Base-by-base conservation (phyloP, 2,888 invertebrate species). In the Eupelmus urozonus region DNA sequence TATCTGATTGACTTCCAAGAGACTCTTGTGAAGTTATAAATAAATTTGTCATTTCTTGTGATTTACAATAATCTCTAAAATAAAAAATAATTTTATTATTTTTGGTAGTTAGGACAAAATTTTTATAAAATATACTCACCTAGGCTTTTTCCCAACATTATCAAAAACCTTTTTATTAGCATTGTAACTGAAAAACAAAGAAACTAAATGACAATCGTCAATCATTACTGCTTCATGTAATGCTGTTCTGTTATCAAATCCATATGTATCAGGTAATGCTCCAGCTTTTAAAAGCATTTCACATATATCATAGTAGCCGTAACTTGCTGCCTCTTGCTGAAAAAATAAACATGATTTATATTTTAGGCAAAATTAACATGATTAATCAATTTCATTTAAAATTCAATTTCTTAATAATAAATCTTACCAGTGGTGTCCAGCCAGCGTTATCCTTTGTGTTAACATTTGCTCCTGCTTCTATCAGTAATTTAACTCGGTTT, bases 391-490 rank as follows among this genome's bases (percentile, higher is more conserved):
- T 40, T n/a, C n/a, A n/a, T n/a, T n/a, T n/a, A n/a, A n/a, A n/a
- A 27, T 27, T 25, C 4, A 9, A 2, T 27, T 27, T 57, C 7
- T 18, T 5, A 13, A 27, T 62, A 49, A 20, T 55, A 2, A 49
- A 53, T 27, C 3, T 85, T 87, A 91, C 92, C 89, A 95, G 84
- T 0, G 94, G 94, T 7, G 94, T 94, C 94, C 95, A 95, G 0
- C 93, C 93, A 11, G 94, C 94, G 83, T 94, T 90, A 82, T 95
- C 95, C 86, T 93, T 92, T 2, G 93, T 93, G 84, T 94, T 94
- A 0, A 93, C 91, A 85, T 92, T 92, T 0, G 93, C 93, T n/a
- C 94, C 94, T 63, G 87, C 87, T 29, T 90, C 87, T n/a, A 95
- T 87, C 23, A 94, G 85, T 40, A 90, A 88, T 63, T 87, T 86